These are phyloP conservation scores for Meliscaeva auricollis DNA, from an alignment of 2,888 invertebrate species.

Conservation along the genomic window DNA sequence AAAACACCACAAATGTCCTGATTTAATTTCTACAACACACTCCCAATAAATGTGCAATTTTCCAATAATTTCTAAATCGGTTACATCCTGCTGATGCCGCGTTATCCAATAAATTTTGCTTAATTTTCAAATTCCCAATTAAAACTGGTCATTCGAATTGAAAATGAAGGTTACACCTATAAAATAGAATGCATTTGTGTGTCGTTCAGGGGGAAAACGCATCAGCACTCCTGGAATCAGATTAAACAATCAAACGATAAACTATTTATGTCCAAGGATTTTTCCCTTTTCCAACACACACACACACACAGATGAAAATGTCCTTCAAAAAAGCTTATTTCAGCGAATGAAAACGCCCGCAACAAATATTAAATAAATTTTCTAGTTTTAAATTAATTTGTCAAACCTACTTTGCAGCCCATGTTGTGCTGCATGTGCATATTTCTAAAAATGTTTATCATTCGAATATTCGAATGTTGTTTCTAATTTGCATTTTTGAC, in stretches of 20 bases:
- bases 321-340: neutral
- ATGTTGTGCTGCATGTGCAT: neutral
- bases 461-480: constrained; percentile 30
- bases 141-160: constrained; percentile 6
- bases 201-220: neutral
- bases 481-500: constrained; percentile 53
- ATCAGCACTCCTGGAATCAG: neutral
- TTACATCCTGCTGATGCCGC: too few species aligned
- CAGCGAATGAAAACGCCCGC: constrained; percentile 1
- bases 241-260: constrained; percentile 31
- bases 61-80: too few species aligned
- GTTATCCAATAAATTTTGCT: constrained; percentile 20
- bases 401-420: neutral
- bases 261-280: constrained; percentile 3
- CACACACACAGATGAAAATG: neutral
- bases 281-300: neutral
- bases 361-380: constrained; percentile 22
- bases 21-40: too few species aligned
- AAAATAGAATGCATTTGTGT: too few species aligned
- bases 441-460: constrained; percentile 29
- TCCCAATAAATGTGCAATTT: too few species aligned
- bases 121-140: constrained; percentile 27
- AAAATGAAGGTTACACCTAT: neutral
- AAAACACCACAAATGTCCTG: too few species aligned
- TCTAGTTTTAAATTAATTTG: constrained; percentile 17